These are phyloP conservation scores for Vespertilio murinus DNA, from an alignment of 2,797 vertebrate genomes.

Conservation along the genomic window DNA sequence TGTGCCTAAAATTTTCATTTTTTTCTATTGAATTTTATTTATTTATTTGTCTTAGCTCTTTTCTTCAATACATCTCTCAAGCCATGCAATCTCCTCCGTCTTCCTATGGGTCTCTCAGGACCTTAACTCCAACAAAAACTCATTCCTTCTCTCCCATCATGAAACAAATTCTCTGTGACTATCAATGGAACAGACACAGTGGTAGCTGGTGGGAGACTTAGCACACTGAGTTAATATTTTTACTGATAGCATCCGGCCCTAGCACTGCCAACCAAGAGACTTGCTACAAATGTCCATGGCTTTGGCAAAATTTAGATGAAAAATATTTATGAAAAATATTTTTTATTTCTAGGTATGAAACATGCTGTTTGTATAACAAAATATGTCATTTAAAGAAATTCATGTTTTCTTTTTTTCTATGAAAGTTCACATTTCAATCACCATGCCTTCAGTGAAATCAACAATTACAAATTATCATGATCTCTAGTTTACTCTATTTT, in stretches of 20 bases:
- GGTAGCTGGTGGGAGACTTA: not conserved
- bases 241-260: not conserved
- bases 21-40: not conserved
- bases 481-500: not conserved
- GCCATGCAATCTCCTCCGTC: too few species aligned
- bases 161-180: not conserved
- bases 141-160: not conserved
- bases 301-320: conserved; percentile 31
- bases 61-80: not conserved
- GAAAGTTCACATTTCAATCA: not conserved
- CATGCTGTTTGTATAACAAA: not conserved
- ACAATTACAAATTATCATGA: not conserved
- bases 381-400: not conserved
- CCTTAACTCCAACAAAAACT: not conserved
- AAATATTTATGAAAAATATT: conserved; percentile 38
- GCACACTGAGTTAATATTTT: not conserved
- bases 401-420: not conserved
- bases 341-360: not conserved
- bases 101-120: not conserved
- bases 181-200: not conserved
- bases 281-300: not conserved
- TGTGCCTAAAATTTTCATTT: not conserved
- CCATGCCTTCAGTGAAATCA: not conserved
- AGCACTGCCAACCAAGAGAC: not conserved
- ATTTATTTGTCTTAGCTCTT: not conserved